A percentile compares a stretch with the other conserved stretches of the same genome.
These are phyloP conservation scores for Artibeus lituratus DNA, from an alignment of 2,797 vertebrate genomes.

Conservation along the genomic window DNA sequence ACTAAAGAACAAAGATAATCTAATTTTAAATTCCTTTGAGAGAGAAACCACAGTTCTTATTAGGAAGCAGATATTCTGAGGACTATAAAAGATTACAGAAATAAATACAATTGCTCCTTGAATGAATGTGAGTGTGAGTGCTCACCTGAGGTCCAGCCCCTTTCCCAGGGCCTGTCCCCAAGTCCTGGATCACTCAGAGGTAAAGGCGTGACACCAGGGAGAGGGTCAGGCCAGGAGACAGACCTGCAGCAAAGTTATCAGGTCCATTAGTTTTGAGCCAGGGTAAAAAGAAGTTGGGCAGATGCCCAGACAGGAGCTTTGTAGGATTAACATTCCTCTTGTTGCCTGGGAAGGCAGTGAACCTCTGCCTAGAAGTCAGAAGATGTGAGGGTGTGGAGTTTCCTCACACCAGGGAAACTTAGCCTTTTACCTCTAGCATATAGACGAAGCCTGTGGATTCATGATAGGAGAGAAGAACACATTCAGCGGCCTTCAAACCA, in stretches of 20 bases:
- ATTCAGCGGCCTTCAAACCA: not conserved
- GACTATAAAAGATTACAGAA: not conserved
- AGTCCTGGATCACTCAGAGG: no score
- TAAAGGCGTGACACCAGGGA: not conserved
- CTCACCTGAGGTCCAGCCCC: not conserved
- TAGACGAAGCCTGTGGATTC: not conserved
- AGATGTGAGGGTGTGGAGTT: not conserved
- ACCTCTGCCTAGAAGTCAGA: not conserved
- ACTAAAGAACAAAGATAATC: not conserved
- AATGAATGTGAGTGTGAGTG: not conserved
- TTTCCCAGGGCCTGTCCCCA: not conserved
- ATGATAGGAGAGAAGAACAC: not conserved
- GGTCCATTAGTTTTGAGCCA: not conserved
- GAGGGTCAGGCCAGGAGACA: not conserved
- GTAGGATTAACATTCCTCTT: not conserved
- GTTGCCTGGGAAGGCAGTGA: not conserved
- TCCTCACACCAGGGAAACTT: not conserved
- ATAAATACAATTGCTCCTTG: not conserved
- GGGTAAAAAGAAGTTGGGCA: not conserved
- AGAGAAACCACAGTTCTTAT: not conserved
- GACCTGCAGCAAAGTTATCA: not conserved
- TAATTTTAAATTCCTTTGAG: slow-evolving; percentile 29
- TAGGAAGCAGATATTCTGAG: slow-evolving; percentile 19
- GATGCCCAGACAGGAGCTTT: not conserved
- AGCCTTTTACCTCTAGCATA: not conserved